Evolutionary conservation across 2,113 vertebrate genomes (phyloP).

Genomic region (Xenus cinereus): DNA sequence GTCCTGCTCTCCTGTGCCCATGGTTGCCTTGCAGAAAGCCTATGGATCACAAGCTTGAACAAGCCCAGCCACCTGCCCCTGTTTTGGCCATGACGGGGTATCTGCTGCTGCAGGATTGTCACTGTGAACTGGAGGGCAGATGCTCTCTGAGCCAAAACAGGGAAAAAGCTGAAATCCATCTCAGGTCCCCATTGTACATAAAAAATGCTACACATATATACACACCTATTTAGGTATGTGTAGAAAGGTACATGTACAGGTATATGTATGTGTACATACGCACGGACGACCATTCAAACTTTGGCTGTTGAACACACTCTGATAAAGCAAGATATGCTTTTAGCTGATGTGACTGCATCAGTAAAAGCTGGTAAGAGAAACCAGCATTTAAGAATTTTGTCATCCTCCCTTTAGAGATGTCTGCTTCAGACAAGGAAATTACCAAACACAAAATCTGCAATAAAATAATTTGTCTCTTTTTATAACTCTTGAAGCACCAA

Average conservation of each 20-base stretch:
- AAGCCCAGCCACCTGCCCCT: background rate
- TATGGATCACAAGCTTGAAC: background rate
- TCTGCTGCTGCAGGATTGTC: background rate
- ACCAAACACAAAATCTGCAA: fast-evolving
- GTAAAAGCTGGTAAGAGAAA: background rate
- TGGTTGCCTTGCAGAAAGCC: background rate
- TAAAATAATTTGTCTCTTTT: background rate
- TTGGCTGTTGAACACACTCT: background rate
- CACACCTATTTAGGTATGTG: too few species aligned
- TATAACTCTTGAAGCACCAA: background rate
- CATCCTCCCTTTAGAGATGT: background rate
- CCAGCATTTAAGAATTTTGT: background rate
- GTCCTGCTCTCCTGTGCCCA: background rate
- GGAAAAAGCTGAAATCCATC: background rate
- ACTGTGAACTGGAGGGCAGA: background rate
- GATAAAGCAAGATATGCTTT: background rate
- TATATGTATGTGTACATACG: too few species aligned
- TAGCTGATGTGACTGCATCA: background rate
- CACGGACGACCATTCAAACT: background rate
- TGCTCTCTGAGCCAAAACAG: background rate
- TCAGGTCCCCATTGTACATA: background rate
- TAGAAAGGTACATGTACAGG: background rate
- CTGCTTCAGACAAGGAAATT: background rate
- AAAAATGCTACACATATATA: background rate
- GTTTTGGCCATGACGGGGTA: background rate